Percentiles rank a stretch among this genome's conserved stretches.
These are phyloP conservation scores for Ochropleura leucogaster DNA, from an alignment of 2,888 invertebrate genomes.

Conservation along the genomic window DNA sequence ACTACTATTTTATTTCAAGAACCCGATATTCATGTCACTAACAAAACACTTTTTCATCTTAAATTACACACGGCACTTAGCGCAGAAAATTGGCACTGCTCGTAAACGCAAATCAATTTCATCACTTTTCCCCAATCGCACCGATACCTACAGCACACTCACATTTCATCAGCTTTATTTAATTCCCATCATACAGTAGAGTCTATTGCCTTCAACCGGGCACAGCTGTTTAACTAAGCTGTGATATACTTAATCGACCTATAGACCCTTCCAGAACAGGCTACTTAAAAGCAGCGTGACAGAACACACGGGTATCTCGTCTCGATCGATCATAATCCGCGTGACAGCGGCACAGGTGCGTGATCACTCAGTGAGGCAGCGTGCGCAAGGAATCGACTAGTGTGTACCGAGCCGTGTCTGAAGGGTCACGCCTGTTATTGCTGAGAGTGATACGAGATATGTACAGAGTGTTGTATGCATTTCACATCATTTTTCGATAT, in stretches of 20 bases:
- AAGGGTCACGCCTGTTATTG: conserved; percentile 34
- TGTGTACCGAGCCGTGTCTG: conserved; percentile 27
- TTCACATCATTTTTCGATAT: background rate
- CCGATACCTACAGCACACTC: too few species aligned
- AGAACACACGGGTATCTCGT: conserved; percentile 27
- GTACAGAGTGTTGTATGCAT: background rate
- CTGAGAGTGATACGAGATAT: background rate
- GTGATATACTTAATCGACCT: background rate
- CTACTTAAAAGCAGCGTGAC: conserved; percentile 18
- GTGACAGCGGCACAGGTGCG: conserved; percentile 52
- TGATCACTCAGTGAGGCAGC: conserved; percentile 46
- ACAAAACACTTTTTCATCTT: background rate
- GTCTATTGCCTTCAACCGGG: background rate
- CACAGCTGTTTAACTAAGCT: background rate
- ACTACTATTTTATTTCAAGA: background rate
- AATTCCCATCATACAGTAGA: too few species aligned
- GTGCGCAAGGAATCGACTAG: conserved; percentile 52
- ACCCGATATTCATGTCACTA: background rate
- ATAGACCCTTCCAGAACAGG: background rate
- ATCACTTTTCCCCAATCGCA: too few species aligned
- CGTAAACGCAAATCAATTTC: background rate
- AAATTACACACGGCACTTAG: too few species aligned
- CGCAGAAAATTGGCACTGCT: background rate
- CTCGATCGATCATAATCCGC: conserved; percentile 55
- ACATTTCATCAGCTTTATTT: too few species aligned